These are phyloP conservation scores for Agapornis roseicollis DNA, from an alignment of 2,113 vertebrate species.

Conservation along the genomic window DNA sequence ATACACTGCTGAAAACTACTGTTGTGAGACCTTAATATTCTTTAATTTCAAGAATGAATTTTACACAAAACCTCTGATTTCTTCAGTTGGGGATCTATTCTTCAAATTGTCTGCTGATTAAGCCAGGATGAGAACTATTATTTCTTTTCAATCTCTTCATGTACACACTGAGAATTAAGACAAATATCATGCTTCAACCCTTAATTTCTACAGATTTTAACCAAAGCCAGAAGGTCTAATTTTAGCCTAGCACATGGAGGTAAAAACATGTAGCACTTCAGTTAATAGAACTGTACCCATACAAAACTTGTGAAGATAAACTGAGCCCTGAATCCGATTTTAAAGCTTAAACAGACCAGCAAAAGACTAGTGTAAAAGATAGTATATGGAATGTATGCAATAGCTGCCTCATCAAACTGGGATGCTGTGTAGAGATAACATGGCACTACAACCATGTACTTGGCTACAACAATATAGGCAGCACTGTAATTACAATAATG, in stretches of 20 bases:
- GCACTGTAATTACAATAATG: constrained; percentile 76
- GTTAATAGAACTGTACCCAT: background rate
- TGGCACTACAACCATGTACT: constrained; percentile 52
- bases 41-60: background rate
- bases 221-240: background rate
- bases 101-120: background rate
- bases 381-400: background rate
- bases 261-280: background rate
- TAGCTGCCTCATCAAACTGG: constrained; percentile 44
- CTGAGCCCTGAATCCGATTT: background rate
- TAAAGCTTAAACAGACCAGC: background rate
- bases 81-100: background rate
- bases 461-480: constrained; percentile 69
- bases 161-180: background rate
- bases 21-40: background rate
- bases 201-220: background rate
- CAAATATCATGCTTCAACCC: background rate
- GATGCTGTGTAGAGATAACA: constrained; percentile 32
- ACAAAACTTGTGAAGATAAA: background rate
- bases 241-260: background rate
- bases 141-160: background rate
- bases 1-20: background rate
- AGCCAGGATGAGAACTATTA: background rate
- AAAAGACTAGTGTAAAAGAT: background rate
- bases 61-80: background rate